phyloP scores from a whole-genome alignment of 2,113 vertebrate species.

The Stegastes partitus region DNA sequence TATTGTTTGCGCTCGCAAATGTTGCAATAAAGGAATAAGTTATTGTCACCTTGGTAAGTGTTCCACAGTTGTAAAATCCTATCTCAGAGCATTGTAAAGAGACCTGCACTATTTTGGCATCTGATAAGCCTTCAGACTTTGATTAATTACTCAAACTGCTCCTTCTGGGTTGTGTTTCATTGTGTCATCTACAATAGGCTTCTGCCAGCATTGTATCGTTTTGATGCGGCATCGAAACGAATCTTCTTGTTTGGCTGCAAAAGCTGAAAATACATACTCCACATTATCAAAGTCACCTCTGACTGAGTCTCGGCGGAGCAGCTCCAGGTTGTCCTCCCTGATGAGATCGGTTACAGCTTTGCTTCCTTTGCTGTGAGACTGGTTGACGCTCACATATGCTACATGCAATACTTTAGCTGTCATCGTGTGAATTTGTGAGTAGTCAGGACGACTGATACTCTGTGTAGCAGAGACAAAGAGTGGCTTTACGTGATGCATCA shows the following conservation, averaged over 20 bases:
- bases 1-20: neutral
- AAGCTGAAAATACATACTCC: slow-evolving; percentile 39
- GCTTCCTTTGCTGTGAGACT: slow-evolving; percentile 13
- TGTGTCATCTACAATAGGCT: neutral
- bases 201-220: neutral
- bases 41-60: neutral
- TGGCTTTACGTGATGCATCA: neutral
- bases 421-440: neutral
- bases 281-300: slow-evolving; percentile 65
- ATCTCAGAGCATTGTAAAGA: neutral
- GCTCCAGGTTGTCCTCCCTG: slow-evolving; percentile 25
- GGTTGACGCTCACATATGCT: neutral
- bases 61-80: neutral
- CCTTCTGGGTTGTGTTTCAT: neutral
- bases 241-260: slow-evolving; percentile 8
- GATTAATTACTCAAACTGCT: neutral
- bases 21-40: neutral
- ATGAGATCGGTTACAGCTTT: slow-evolving; percentile 23
- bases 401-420: neutral
- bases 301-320: slow-evolving; percentile 44
- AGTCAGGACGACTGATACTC: neutral
- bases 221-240: neutral
- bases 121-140: neutral
- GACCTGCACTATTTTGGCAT: neutral
- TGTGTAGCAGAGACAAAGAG: neutral